phyloP scores from a whole-genome alignment of 2,113 vertebrate species.

The Suncus etruscus region DNA sequence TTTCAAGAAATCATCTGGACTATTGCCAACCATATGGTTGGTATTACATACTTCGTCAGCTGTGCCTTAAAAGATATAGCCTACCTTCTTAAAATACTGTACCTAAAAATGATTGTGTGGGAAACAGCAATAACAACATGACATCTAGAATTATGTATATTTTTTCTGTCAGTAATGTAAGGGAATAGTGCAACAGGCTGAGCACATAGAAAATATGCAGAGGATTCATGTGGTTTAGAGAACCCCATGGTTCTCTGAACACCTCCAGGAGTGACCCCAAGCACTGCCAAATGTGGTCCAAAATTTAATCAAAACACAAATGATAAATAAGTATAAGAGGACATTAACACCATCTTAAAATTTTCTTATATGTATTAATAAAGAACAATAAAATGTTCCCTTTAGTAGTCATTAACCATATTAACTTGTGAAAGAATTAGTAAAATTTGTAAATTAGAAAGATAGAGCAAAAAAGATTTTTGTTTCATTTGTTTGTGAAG shows the following conservation, averaged over 20 bases:
- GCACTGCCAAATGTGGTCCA: too few species aligned
- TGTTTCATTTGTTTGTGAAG: too few species aligned
- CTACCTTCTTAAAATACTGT: not conserved
- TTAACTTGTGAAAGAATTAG: not conserved
- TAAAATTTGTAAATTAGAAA: slow-evolving; percentile 32
- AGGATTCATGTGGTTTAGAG: too few species aligned
- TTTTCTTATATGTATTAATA: not conserved
- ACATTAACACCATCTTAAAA: slow-evolving; percentile 36
- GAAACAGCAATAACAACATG: not conserved
- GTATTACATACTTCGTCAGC: slow-evolving; percentile 26
- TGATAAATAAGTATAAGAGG: too few species aligned
- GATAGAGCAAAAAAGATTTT: not conserved
- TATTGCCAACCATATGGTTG: not conserved
- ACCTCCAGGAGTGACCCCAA: too few species aligned
- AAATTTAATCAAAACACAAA: too few species aligned
- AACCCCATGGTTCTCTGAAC: too few species aligned
- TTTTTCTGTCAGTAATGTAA: slow-evolving; percentile 47
- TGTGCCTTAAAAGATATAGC: slow-evolving; percentile 25
- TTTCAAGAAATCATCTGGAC: slow-evolving; percentile 25
- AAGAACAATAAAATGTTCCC: slow-evolving; percentile 42
- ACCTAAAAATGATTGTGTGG: not conserved
- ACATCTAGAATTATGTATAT: not conserved
- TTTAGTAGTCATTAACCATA: slow-evolving; percentile 27
- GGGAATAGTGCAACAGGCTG: not conserved
- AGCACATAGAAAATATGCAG: too few species aligned